Evolutionary conservation across 2,113 vertebrate species (phyloP).

Genomic region (Amia ocellicauda): DNA sequence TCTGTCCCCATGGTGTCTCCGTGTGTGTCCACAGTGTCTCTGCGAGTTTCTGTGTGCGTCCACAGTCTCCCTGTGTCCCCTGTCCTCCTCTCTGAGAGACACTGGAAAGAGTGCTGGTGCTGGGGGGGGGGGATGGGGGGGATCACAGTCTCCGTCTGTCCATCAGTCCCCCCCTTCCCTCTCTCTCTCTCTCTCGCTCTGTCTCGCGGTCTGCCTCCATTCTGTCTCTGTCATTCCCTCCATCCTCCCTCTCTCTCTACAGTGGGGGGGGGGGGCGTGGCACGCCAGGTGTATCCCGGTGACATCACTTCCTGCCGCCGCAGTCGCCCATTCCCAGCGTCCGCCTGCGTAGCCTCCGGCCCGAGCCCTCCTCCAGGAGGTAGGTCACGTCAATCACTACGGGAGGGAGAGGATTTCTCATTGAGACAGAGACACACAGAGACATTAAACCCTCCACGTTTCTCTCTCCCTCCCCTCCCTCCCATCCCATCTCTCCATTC

Average conservation of each 20-base stretch:
- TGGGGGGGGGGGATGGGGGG: neutral
- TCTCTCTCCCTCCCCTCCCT: too few species aligned
- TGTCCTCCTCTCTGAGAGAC: neutral
- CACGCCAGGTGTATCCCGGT: constrained; percentile 31
- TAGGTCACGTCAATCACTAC: constrained; percentile 97
- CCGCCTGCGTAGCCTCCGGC: constrained; percentile 82
- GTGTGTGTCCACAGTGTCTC: neutral
- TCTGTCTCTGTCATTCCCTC: constrained; percentile 7
- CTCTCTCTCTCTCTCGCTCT: constrained; percentile 42
- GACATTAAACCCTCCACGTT: too few species aligned
- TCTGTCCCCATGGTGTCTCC: constrained; percentile 25
- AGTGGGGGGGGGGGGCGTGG: constrained; percentile 30
- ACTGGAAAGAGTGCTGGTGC: neutral
- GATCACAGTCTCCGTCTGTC: constrained; percentile 25
- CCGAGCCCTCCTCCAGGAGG: constrained; percentile 90
- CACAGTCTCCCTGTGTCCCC: neutral
- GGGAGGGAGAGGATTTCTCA: constrained; percentile 30
- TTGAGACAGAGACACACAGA: too few species aligned
- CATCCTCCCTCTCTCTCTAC: constrained; percentile 1
- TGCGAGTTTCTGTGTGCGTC: neutral
- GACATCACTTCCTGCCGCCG: constrained; percentile 81
- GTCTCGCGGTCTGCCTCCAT: constrained; percentile 22
- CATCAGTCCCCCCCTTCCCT: constrained; percentile 21
- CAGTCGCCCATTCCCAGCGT: constrained; percentile 82
- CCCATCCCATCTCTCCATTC: too few species aligned